These are phyloP conservation scores for Rhea pennata DNA, from an alignment of 2,113 vertebrate species.

Conservation along the genomic window DNA sequence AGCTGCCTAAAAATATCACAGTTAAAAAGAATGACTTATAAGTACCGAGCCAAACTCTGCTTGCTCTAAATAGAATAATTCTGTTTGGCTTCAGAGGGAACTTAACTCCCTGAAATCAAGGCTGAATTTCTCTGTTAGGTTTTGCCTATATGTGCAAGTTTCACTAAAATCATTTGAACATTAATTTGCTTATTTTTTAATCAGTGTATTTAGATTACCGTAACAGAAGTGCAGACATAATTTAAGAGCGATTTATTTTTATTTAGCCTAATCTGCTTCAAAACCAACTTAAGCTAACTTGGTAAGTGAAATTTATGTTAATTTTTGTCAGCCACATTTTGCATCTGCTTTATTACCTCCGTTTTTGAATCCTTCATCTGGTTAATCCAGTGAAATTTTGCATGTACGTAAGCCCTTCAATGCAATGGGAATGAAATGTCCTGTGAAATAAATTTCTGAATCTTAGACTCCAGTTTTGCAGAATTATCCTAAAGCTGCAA, in stretches of 20 bases:
- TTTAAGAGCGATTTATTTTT: neutral
- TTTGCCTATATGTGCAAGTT: neutral
- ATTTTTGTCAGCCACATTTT: neutral
- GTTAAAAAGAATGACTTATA: conserved; percentile 27
- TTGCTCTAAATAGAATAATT: neutral
- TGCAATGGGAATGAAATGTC: neutral
- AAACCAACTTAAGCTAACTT: neutral
- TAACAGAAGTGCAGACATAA: neutral
- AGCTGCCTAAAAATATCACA: conserved; percentile 43
- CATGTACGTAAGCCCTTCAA: neutral
- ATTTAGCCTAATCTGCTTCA: neutral
- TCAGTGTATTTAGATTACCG: neutral
- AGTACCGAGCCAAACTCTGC: neutral
- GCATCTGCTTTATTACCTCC: neutral
- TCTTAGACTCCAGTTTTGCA: neutral
- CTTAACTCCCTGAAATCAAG: neutral
- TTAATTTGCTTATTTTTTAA: neutral
- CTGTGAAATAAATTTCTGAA: neutral
- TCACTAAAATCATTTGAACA: neutral
- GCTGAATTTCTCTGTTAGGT: neutral
- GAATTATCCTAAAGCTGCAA: neutral
- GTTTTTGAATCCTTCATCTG: neutral
- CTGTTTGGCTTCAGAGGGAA: neutral
- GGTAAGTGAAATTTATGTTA: neutral
- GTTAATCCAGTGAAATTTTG: neutral